Percentiles rank a stretch among this genome's conserved stretches.
Conservation (phyloP, 2,888 invertebrate species). For the Choreutis nemorana region DNA sequence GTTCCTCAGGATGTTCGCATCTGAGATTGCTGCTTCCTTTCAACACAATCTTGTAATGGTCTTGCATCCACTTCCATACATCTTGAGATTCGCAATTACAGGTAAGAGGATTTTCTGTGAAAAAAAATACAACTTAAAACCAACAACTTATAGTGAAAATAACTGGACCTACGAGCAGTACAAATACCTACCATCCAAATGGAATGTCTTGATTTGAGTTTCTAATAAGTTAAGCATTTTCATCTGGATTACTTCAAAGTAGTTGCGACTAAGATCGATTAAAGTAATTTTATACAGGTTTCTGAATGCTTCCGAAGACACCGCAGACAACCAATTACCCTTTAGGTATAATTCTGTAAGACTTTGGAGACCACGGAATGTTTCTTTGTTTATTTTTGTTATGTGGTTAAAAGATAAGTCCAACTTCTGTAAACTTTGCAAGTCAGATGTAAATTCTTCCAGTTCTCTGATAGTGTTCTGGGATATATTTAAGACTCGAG, state of each 20-base stretch:
- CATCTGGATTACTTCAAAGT: constrained; percentile 80
- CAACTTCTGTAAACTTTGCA: constrained; percentile 78
- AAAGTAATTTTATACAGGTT: constrained; percentile 77
- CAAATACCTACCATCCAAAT: constrained; percentile 77
- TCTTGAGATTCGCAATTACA: constrained; percentile 92
- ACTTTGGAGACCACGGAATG: constrained; percentile 79
- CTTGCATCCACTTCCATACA: constrained; percentile 91
- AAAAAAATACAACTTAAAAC: too few relatives aligned
- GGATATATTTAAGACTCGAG: constrained; percentile 81
- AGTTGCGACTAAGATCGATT: constrained; percentile 84
- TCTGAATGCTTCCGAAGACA: constrained; percentile 80
- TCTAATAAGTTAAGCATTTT: constrained; percentile 81
- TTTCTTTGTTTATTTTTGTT: constrained; percentile 76
- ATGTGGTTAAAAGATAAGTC: constrained; percentile 87
- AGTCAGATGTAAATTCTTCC: constrained; percentile 81
- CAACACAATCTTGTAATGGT: constrained; percentile 79
- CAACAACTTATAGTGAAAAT: background rate
- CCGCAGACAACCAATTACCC: constrained; percentile 82
- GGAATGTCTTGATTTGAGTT: constrained; percentile 79
- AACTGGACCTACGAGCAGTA: background rate
- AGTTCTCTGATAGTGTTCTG: constrained; percentile 82
- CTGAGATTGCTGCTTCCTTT: constrained; percentile 70
- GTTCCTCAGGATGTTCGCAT: constrained; percentile 85
- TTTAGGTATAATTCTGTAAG: constrained; percentile 80
- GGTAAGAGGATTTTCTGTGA: constrained; percentile 87